Evolutionary conservation across 2,797 vertebrate species (phyloP), one percentile per base, ranked within the genome.

Genomic region (Numenius phaeopus): DNA sequence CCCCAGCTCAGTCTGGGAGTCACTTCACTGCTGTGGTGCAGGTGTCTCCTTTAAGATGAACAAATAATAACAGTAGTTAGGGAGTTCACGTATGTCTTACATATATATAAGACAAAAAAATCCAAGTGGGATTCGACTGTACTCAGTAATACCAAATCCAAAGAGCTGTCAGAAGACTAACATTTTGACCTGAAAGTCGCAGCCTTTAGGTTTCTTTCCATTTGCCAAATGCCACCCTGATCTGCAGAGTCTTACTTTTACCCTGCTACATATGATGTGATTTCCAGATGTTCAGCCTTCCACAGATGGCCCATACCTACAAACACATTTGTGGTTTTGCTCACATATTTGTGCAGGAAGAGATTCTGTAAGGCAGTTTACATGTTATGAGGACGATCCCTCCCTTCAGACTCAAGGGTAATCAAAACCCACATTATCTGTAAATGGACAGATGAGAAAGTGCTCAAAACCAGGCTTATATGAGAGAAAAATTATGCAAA

Each of bases 401-500:
- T 92, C 64, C 79, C 84, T 85, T 76, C 82, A 85, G 69, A 69
- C 82, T 72, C 76, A 64, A 71, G 46, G 30, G 67, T 85, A 90
- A 95, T 95, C 82, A 91, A 90, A 89, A 49, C 20, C 37, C 40
- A 59, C 46, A 86, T 95, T 95, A 88, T 90, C 94, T 96, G 49
- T 34, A 95, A 91, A 91, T 76, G 93, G 89, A 89, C 89, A 95
- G 72, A 95, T 61, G 87, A 94, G 22, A 22, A 96, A 91, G 58
- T 86, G 66, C 62, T 94, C 89, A 83, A 88, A 94, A 88, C 26
- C 57, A 44, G 58, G 54, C 62, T 81, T 67, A 46, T 44, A 64
- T 8, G 54, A 91, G 47, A 86, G 76, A 83, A 94, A 95, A 97
- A 94, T 37, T 78, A 94, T 85, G 84, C 80, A 96, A 91, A 95